Evolutionary conservation across 2,113 vertebrate species (phyloP).

Genomic region (Scytalopus superciliaris): DNA sequence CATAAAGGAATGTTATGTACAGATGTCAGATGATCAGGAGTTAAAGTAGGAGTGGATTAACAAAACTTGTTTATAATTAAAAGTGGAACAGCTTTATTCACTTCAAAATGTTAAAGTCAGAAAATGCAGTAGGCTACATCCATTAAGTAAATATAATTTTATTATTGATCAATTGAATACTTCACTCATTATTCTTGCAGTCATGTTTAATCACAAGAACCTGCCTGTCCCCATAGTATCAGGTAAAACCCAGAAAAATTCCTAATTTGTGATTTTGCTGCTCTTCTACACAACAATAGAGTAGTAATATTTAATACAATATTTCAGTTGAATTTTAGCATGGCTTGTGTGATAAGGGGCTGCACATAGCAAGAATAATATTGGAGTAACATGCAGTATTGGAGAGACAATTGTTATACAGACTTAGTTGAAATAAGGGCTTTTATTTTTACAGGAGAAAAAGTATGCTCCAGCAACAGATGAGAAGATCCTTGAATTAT

Average conservation of each 20-base stretch:
- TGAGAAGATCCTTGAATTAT: not conserved
- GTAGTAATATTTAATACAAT: not conserved
- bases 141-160: not conserved
- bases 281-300: not conserved
- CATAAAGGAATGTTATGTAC: not conserved
- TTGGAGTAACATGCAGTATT: not conserved
- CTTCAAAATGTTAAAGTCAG: not conserved
- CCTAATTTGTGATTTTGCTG: fast-evolving
- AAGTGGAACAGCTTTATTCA: not conserved
- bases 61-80: not conserved
- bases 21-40: not conserved
- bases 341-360: not conserved
- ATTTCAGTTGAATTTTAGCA: not conserved
- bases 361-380: not conserved
- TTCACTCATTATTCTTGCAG: not conserved
- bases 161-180: not conserved
- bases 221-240: not conserved
- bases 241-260: not conserved
- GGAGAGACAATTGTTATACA: not conserved
- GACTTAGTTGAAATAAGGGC: not conserved
- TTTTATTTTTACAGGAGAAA: not conserved
- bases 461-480: not conserved
- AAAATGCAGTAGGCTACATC: not conserved
- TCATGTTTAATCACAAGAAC: not conserved
- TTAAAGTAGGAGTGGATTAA: not conserved